Percentiles rank a stretch among this genome's conserved stretches.
These are phyloP conservation scores for Sylvilagus floridanus DNA, from an alignment of 2,797 vertebrate species.

Conservation along the genomic window DNA sequence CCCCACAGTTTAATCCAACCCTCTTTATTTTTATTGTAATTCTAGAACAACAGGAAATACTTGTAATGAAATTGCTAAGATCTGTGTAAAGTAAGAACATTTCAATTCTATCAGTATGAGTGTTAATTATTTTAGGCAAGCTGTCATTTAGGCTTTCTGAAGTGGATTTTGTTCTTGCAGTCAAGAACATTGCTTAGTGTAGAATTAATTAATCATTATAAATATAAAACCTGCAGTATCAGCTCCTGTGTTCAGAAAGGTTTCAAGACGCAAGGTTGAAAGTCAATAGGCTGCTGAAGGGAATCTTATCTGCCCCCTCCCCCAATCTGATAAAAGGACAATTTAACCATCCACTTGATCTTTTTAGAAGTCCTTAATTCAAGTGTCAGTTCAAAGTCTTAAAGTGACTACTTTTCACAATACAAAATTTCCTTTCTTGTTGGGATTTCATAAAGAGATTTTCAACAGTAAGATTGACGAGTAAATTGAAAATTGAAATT, in stretches of 20 bases:
- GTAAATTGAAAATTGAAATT: slow-evolving; percentile 76
- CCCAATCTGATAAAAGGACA: slow-evolving; percentile 88
- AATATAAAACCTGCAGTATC: slow-evolving; percentile 92
- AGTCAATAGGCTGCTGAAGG: slow-evolving; percentile 89
- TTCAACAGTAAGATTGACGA: slow-evolving; percentile 64
- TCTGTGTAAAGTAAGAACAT: slow-evolving; percentile 86
- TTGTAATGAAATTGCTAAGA: slow-evolving; percentile 88
- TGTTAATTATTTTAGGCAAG: slow-evolving; percentile 93
- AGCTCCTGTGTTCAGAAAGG: slow-evolving; percentile 89
- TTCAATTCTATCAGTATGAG: slow-evolving; percentile 88
- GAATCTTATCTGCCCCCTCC: slow-evolving; percentile 79
- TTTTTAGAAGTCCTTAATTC: slow-evolving; percentile 82
- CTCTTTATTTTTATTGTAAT: slow-evolving; percentile 84
- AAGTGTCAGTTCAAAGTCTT: slow-evolving; percentile 77
- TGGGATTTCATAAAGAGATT: slow-evolving; percentile 68
- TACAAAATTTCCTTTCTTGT: slow-evolving; percentile 64
- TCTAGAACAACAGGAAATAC: slow-evolving; percentile 88
- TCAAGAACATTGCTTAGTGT: slow-evolving; percentile 92
- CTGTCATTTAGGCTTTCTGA: slow-evolving; percentile 92
- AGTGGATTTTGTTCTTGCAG: slow-evolving; percentile 91
- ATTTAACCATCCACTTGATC: slow-evolving; percentile 86
- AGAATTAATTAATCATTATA: slow-evolving; percentile 94
- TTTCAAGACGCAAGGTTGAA: slow-evolving; percentile 92
- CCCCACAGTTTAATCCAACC: slow-evolving; percentile 63
- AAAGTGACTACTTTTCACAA: slow-evolving; percentile 72